These are phyloP conservation scores for Hucho hucho DNA, from an alignment of 2,113 vertebrate species.

Conservation along the genomic window DNA sequence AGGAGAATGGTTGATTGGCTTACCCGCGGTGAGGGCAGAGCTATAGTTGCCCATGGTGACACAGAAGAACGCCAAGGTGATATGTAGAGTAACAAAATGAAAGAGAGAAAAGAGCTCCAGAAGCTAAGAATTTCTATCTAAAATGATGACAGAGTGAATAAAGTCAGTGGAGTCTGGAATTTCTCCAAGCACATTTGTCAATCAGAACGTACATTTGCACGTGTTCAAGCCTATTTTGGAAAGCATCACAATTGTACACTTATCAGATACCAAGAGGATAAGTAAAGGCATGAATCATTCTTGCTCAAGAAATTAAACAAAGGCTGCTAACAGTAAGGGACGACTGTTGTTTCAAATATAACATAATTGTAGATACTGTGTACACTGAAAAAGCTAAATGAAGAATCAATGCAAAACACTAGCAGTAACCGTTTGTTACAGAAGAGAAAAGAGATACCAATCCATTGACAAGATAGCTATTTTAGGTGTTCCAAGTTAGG, in stretches of 20 bases:
- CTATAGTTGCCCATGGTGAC: constrained; percentile 68
- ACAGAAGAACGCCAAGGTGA: constrained; percentile 35
- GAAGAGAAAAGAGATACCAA: background rate
- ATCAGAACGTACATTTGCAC: background rate
- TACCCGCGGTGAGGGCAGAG: constrained; percentile 66
- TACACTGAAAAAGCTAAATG: background rate
- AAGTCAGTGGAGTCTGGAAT: constrained; percentile 1
- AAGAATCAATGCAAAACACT: background rate
- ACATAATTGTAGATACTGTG: background rate
- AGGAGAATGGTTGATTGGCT: constrained; percentile 26
- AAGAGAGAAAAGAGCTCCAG: constrained; percentile 42
- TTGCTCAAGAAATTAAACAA: background rate
- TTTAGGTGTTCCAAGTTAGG: background rate
- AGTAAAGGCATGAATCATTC: background rate
- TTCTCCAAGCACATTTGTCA: background rate
- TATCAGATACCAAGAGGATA: background rate
- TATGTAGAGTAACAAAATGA: constrained; percentile 24
- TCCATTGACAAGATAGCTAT: background rate
- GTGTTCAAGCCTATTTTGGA: background rate
- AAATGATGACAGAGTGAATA: constrained; percentile 41
- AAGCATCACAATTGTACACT: background rate
- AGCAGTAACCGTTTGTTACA: background rate
- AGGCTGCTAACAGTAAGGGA: background rate
- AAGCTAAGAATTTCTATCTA: constrained; percentile 47
- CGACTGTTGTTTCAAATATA: background rate